A percentile compares a stretch with the other conserved stretches of the same genome.
phyloP scores from a whole-genome alignment of 2,888 invertebrate species.

The Agrochola macilenta region DNA sequence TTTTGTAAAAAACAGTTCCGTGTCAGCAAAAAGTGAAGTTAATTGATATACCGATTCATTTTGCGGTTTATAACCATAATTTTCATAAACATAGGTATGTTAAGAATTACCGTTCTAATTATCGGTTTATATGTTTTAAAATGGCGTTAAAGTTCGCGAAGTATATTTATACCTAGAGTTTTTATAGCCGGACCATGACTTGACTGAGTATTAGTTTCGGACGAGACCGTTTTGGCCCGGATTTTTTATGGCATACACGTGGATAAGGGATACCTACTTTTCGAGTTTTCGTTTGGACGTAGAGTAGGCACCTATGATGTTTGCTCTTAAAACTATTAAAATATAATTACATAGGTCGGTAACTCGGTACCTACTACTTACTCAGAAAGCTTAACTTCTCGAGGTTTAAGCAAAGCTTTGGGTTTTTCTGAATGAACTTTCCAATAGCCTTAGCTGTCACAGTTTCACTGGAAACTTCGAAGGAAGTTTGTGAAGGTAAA shows the following conservation, averaged over 20 bases:
- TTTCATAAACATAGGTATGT: conserved; percentile 46
- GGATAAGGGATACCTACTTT: conserved; percentile 3
- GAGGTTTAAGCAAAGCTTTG: conserved; percentile 20
- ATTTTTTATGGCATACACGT: conserved; percentile 5
- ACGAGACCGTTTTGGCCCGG: conserved; percentile 2
- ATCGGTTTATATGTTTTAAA: conserved; percentile 35
- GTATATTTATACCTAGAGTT: conserved; percentile 5
- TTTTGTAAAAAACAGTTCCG: conserved; percentile 27
- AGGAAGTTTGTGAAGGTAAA: conserved; percentile 7
- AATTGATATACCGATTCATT: conserved; percentile 35
- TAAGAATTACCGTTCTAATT: conserved; percentile 52
- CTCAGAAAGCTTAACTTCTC: conserved; percentile 8
- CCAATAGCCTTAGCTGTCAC: conserved; percentile 26
- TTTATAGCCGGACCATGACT: conserved; percentile 3
- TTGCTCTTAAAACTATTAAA: not conserved
- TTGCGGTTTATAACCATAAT: conserved; percentile 30
- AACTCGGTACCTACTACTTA: not conserved
- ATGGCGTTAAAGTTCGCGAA: not conserved
- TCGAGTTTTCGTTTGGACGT: not conserved
- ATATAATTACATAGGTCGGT: not conserved
- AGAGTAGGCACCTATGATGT: not conserved
- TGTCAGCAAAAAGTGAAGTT: conserved; percentile 34
- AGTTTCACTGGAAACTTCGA: conserved; percentile 10
- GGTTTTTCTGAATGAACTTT: conserved; percentile 36
- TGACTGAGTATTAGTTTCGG: not conserved